Evolutionary conservation across 1,140 invertebrate genomes (phyloP).

Genomic region (Microplitis mediator): DNA sequence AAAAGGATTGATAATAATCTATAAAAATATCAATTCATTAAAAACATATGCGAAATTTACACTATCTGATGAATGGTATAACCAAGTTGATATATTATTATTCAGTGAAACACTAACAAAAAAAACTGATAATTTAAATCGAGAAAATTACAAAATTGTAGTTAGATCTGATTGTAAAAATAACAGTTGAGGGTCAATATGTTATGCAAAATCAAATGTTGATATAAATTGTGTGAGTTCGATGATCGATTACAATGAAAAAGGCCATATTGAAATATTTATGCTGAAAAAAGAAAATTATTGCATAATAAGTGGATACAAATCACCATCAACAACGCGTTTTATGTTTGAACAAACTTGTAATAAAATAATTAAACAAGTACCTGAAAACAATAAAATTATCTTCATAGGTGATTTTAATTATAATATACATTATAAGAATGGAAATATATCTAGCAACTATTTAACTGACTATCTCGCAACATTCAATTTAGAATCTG

Average conservation of each 20-base stretch:
- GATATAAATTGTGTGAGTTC: background rate
- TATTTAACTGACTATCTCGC: background rate
- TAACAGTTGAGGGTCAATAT: background rate
- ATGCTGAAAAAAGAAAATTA: background rate
- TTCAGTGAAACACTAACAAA: background rate
- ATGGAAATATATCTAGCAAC: background rate
- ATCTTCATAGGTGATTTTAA: background rate
- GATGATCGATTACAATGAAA: background rate
- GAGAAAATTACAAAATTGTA: background rate
- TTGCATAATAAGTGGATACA: background rate
- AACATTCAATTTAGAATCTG: background rate
- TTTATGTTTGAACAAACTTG: background rate
- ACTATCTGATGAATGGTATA: constrained; percentile 8
- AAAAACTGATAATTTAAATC: background rate
- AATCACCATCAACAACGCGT: background rate
- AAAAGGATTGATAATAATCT: background rate
- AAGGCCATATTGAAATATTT: background rate
- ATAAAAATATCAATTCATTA: background rate
- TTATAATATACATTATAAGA: background rate
- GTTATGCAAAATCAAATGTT: background rate
- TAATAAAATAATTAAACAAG: background rate
- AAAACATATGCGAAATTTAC: background rate
- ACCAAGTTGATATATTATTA: constrained; percentile 6
- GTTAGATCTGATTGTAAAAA: background rate
- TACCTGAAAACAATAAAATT: background rate